Evolutionary conservation across 2,888 invertebrate genomes (phyloP).

Genomic region (Lysandra coridon): DNA sequence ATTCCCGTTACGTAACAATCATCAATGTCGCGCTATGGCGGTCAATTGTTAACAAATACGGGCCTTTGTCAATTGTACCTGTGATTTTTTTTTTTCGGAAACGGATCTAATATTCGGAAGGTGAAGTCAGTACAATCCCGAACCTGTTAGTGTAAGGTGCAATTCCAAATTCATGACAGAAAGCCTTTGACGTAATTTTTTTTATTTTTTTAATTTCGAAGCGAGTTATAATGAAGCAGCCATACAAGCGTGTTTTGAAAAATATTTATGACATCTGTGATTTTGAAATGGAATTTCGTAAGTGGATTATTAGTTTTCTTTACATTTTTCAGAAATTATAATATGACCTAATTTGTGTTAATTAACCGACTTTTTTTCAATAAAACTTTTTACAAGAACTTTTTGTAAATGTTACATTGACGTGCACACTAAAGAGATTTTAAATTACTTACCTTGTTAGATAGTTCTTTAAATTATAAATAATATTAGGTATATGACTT

Average conservation of each 20-base stretch:
- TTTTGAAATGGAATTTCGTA: conserved; percentile 58
- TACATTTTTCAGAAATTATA: conserved; percentile 10
- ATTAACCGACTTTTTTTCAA: background rate
- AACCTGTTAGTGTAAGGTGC: conserved; percentile 73
- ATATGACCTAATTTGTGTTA: background rate
- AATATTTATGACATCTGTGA: conserved; percentile 50
- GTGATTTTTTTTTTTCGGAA: conserved; percentile 68
- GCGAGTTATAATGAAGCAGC: conserved; percentile 64
- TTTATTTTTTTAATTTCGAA: conserved; percentile 34
- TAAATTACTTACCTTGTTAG: too few species aligned
- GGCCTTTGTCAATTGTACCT: conserved; percentile 61
- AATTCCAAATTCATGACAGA: conserved; percentile 47
- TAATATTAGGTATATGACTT: too few species aligned
- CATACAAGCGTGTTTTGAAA: conserved; percentile 52
- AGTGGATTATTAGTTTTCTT: conserved; percentile 46
- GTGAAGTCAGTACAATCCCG: conserved; percentile 65
- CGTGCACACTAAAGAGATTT: too few species aligned
- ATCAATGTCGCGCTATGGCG: conserved; percentile 36
- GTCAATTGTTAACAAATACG: conserved; percentile 54
- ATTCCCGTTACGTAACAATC: conserved; percentile 40
- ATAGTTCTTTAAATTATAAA: too few species aligned
- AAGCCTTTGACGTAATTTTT: conserved; percentile 26
- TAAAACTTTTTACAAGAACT: background rate
- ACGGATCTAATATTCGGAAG: conserved; percentile 66
- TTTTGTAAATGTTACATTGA: too few species aligned